phyloP scores from a whole-genome alignment of 2,888 invertebrate species.

The Abscondita cerata region DNA sequence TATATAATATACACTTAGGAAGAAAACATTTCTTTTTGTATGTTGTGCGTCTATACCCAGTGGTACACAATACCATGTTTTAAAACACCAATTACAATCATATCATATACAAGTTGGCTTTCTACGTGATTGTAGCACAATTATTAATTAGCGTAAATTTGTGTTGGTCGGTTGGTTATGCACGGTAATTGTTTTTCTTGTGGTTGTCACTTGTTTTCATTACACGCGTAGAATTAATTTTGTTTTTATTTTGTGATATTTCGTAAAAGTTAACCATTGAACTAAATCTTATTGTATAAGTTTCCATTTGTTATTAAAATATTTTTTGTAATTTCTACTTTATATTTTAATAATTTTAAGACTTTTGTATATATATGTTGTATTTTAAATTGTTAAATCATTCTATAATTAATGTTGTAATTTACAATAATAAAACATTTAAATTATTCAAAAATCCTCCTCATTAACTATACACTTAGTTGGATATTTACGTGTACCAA shows the following conservation, averaged over 20 bases:
- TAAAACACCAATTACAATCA: slow-evolving; percentile 19
- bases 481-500: too few species aligned
- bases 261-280: slow-evolving; percentile 29
- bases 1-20: not conserved
- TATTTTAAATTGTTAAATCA: slow-evolving; percentile 30
- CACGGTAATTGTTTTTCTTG: slow-evolving; percentile 7
- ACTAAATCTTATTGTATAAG: slow-evolving; percentile 22
- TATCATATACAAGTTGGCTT: slow-evolving; percentile 13
- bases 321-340: slow-evolving; percentile 17
- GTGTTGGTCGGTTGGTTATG: slow-evolving; percentile 9
- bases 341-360: slow-evolving; percentile 21
- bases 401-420: slow-evolving; percentile 28
- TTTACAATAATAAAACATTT: slow-evolving; percentile 25
- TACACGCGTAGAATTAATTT: slow-evolving; percentile 24
- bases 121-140: not conserved
- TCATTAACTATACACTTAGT: too few species aligned
- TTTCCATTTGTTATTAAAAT: slow-evolving; percentile 23
- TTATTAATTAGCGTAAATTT: not conserved
- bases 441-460: too few species aligned
- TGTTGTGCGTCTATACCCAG: not conserved
- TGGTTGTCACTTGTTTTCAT: slow-evolving; percentile 24
- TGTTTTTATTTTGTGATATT: slow-evolving; percentile 27
- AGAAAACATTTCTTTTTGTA: not conserved
- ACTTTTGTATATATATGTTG: slow-evolving; percentile 25
- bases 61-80: slow-evolving; percentile 6